phyloP scores from a whole-genome alignment of 2,888 invertebrate species.

The Magallana nippona region DNA sequence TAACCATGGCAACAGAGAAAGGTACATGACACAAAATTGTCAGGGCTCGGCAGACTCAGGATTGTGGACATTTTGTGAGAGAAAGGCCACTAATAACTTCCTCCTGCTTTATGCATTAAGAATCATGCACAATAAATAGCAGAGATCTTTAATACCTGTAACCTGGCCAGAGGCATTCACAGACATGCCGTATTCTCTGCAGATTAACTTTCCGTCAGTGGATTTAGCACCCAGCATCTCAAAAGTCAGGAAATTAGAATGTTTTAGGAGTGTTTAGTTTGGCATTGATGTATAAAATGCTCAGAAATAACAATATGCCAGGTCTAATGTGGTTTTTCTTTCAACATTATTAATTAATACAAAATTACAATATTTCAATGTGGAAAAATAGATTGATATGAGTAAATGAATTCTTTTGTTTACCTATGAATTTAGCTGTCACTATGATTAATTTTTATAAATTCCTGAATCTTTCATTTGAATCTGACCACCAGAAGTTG shows the following conservation, averaged over 20 bases:
- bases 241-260: conserved; percentile 9
- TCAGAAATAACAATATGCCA: background rate
- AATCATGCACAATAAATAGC: conserved; percentile 1
- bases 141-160: conserved; percentile 1
- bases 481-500: no score
- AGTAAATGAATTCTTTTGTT: no score
- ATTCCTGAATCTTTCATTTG: no score
- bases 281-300: background rate
- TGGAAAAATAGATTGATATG: no score
- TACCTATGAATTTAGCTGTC: no score
- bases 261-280: background rate
- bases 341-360: background rate
- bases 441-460: no score
- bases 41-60: background rate
- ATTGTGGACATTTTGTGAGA: background rate
- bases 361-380: no score
- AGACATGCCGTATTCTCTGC: background rate
- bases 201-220: background rate
- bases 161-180: background rate
- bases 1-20: conserved; percentile 4
- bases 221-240: background rate
- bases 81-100: background rate
- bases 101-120: background rate
- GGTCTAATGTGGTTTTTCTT: background rate
- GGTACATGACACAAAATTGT: conserved; percentile 21